Evolutionary conservation across 2,113 vertebrate genomes (phyloP).

Genomic region (Cisticola juncidis): DNA sequence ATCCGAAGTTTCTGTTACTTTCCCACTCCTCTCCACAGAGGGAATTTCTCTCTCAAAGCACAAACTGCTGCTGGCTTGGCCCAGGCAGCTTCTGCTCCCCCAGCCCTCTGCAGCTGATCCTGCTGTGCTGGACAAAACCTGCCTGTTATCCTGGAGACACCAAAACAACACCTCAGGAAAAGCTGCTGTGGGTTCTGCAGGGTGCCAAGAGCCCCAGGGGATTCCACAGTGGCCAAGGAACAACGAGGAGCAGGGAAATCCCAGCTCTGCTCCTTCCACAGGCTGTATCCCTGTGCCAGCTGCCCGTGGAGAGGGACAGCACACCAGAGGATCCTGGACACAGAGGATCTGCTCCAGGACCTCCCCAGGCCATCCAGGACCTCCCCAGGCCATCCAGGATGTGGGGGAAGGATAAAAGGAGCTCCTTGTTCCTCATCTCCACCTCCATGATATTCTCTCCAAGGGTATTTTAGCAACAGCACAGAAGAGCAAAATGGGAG

Average conservation of each 20-base stretch:
- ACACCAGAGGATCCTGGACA: neutral
- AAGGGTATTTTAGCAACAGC: neutral
- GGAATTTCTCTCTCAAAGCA: neutral
- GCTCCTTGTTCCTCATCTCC: neutral
- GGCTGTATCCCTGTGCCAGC: neutral
- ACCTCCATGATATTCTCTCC: neutral
- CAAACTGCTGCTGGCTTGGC: neutral
- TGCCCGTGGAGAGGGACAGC: neutral
- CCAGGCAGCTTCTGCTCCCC: neutral
- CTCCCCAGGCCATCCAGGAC: neutral
- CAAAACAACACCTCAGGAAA: neutral
- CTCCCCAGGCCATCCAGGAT: rapidly evolving
- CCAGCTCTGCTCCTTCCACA: neutral
- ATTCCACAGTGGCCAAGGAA: neutral
- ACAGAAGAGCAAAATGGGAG: neutral
- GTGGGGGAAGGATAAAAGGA: neutral
- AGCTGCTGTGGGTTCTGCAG: neutral
- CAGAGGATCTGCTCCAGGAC: neutral
- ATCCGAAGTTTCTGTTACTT: neutral
- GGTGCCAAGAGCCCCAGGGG: slow-evolving; percentile 21
- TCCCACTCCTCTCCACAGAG: neutral
- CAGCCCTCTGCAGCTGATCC: neutral
- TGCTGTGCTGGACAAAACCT: neutral
- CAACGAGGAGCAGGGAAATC: neutral
- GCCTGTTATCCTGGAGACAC: neutral